Evolutionary conservation across 2,113 vertebrate genomes (phyloP).

Genomic region (Megaptera novaeangliae): DNA sequence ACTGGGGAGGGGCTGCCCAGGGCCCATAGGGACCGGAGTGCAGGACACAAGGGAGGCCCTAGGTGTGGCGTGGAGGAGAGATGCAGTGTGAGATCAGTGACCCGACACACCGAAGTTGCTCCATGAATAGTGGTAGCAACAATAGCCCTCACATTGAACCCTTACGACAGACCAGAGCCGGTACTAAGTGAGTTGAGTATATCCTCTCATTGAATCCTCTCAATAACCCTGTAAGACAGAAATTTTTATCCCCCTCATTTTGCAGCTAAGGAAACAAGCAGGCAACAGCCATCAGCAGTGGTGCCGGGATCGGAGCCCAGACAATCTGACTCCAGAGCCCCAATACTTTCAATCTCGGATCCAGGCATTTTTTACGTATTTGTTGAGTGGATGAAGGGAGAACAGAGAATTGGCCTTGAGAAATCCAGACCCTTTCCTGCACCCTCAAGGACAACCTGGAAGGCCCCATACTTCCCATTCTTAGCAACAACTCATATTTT

Average conservation of each 20-base stretch:
- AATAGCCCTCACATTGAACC: accelerated
- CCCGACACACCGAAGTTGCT: neutral
- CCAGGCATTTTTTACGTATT: neutral
- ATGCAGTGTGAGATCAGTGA: neutral
- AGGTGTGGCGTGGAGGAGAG: neutral
- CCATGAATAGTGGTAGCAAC: accelerated
- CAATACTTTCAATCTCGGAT: neutral
- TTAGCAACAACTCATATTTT: neutral
- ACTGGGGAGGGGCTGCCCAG: neutral
- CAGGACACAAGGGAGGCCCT: neutral
- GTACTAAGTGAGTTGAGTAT: accelerated
- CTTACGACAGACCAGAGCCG: too few species aligned
- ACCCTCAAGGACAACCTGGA: neutral
- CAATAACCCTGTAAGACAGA: neutral
- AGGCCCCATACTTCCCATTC: neutral
- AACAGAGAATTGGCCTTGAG: neutral
- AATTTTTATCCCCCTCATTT: neutral
- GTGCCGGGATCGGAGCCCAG: neutral
- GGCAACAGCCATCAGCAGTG: neutral
- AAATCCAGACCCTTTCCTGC: neutral
- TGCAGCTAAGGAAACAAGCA: neutral
- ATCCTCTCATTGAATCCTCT: neutral
- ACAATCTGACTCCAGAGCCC: neutral
- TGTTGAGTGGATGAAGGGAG: neutral
- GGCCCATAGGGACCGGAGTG: accelerated